Conservation (phyloP, 2,888 invertebrate species). For the Ischnura elegans region DNA sequence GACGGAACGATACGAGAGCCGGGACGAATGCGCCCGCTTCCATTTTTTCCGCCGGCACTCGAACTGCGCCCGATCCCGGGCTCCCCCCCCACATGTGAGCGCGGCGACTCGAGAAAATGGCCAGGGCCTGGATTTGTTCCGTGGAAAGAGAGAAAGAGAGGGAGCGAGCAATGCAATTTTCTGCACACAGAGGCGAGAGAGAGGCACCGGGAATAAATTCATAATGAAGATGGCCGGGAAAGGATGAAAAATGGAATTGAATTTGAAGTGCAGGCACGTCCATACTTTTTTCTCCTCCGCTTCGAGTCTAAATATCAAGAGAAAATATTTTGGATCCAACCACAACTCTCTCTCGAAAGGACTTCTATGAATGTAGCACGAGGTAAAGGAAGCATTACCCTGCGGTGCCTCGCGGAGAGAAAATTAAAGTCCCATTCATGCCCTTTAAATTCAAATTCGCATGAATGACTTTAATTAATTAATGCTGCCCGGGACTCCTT, state of each 20-base stretch:
- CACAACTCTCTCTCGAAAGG: not conserved
- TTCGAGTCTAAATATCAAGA: not conserved
- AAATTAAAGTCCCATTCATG: not conserved
- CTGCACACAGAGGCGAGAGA: slow-evolving; percentile 25
- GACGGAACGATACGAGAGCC: not conserved
- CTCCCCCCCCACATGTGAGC: not conserved
- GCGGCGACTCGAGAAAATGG: slow-evolving; percentile 5
- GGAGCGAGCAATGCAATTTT: slow-evolving; percentile 9
- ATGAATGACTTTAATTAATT: slow-evolving; percentile 5
- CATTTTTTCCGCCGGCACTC: not conserved
- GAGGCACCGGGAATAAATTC: not conserved
- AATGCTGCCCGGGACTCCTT: not conserved
- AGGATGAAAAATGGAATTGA: not conserved
- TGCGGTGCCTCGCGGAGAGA: not conserved
- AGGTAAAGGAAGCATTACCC: not conserved
- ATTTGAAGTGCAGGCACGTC: not conserved
- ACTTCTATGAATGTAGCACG: not conserved
- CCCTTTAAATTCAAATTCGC: not conserved
- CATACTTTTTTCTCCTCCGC: not conserved
- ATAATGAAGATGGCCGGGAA: not conserved
- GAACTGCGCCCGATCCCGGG: not conserved
- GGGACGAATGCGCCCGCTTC: not conserved
- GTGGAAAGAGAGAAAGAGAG: not conserved
- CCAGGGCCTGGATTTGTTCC: not conserved
- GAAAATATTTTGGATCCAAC: not conserved